Evolutionary conservation across 2,797 vertebrate genomes (phyloP).

Genomic region (Cynopterus sphinx): DNA sequence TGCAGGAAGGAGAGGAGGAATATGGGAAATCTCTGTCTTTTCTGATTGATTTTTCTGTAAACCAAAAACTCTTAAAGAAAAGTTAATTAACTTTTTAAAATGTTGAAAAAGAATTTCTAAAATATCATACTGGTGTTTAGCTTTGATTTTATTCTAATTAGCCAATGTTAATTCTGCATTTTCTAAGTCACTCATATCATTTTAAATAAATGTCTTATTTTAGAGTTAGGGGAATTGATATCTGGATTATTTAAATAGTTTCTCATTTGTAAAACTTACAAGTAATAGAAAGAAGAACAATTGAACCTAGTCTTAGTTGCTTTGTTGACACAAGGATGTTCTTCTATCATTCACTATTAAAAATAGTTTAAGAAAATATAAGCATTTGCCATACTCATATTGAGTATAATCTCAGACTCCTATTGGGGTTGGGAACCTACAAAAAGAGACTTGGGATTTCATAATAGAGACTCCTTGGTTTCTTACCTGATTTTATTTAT

Average conservation of each 20-base stretch:
- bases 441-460: neutral
- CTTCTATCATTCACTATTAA: neutral
- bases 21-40: neutral
- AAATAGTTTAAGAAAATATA: neutral
- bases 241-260: neutral
- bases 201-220: neutral
- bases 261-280: neutral
- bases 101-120: neutral
- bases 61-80: neutral
- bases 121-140: neutral
- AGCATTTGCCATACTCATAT: neutral
- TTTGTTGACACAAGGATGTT: neutral
- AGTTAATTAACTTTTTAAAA: neutral
- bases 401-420: neutral
- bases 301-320: neutral
- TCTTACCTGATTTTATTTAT: neutral
- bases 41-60: neutral
- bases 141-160: neutral
- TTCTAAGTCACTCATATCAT: neutral
- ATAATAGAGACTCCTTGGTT: neutral
- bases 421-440: neutral
- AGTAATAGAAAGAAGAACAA: neutral
- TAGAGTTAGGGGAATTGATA: neutral
- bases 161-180: neutral
- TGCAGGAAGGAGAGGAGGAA: neutral